Evolutionary conservation across 2,888 invertebrate species (phyloP), one percentile per base, ranked within the genome.

Genomic region (Elysia crispata): DNA sequence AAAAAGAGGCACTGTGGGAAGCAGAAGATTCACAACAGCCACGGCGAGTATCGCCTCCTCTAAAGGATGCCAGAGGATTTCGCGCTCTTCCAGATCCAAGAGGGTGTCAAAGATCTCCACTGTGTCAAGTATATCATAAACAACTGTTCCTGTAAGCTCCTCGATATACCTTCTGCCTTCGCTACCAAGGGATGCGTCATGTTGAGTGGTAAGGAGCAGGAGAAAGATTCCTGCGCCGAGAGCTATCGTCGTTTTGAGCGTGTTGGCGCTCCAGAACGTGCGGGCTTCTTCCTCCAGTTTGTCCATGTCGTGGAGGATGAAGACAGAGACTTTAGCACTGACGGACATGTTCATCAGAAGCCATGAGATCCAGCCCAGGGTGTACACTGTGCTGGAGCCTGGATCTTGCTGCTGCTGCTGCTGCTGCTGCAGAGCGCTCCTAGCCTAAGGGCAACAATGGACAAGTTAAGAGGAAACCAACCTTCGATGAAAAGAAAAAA

Each of bases 91-190:
- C 72, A 86, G 81, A 70, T 89, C 86, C 84, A 93, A 92, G 1
- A 94, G 89, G 20, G 93, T 89, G 20, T 93, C 92, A 49, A 94
- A 88, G 82, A 94, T 92, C 74, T 93, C 92, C 30, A 94, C 93
- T n/a, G 93, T 93, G 86, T 94, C 94, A 54, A 94, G 90, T 62
- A 94, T 92, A 89, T 94, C 94, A 77, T 94, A 92, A 5, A 93
- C 93, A 18, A 94, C 93, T 50, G 93, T 93, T 31, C 93, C 92
- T 69, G 93, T 93, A 23, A 94, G 87, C 49, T 92, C 92, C 23
- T 92, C 92, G 75, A 94, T 93, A 85, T 93, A 93, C 5, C 91
- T 87, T 82, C 93, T 92, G 28, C 93, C 90, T 11, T 92, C 89
- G 5, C 93, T 91, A 60, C 93, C 91, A n/a, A 92, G 89, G 60